Evolutionary conservation across 2,113 vertebrate genomes (phyloP), one percentile per base, ranked within the genome.

Genomic region (Mola mola): DNA sequence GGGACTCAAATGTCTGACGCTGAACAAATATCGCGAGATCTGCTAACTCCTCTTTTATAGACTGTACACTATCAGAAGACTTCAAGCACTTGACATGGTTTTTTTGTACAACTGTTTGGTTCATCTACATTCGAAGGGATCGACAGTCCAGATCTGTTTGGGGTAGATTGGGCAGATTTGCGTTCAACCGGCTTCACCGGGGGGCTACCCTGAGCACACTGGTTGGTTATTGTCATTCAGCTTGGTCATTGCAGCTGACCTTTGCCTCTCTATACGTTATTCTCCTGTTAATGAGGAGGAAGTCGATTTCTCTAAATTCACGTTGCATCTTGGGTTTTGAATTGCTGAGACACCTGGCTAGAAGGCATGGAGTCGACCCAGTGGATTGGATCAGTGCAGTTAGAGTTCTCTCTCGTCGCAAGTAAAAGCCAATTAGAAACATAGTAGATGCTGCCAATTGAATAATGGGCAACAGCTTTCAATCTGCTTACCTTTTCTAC

Each of bases 231-330:
- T 75, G 49, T 66, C 52, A 65, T 72, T 81, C 55, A 75, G 68
- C 62, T 52, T 21, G 50, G 29, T 53, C 47, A 1, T 46, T 43
- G 41, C 15, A n/a, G 50, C 63, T 75, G 80, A 87, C 83, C 83
- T 82, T 86, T 81, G 61, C 46, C 52, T 59, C 69, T 61, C 40
- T 24, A 20, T 66, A 62, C 17, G 46, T 66, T 75, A 43, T 66
- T 26, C 59, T 56, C 34, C 48, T 65, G 53, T 65, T 84, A 75
- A 73, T 75, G 72, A 76, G 68, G 65, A 75, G 38, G 16, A 47
- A 48, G 66, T 75, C 16, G 20, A 73, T 79, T 57, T 47, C 15
- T 40, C 21, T 41, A 25, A 20, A 1, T 29, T 63, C 46, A 51
- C 47, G n/a, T 12, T 28, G 56, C n/a, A n/a, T 8, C 51, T 2